Base-by-base conservation (phyloP, 2,888 invertebrate genomes). In the Thecophora atra region DNA sequence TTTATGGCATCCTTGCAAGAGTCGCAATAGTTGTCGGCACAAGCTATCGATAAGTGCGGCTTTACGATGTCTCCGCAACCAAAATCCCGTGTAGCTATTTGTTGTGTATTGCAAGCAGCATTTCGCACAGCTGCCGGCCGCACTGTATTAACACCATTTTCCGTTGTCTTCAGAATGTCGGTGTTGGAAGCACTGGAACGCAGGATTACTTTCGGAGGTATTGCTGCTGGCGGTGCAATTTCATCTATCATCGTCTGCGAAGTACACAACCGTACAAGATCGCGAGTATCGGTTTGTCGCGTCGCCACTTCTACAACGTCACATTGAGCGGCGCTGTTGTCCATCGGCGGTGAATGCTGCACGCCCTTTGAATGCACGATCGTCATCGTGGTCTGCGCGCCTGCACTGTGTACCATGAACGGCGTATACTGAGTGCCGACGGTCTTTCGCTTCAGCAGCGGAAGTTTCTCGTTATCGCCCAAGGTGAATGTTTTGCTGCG, bases 401-500 rank as follows among this genome's bases (percentile, higher is more conserved):
- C 81, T 0, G 80, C 75, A n/a, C 78, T 79, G 68, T 81, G 79
- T 0, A 80, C 79, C 3, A 72, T n/a, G 0, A 77, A 77, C 0
- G 73, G 73, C 1, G 77, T 77, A 7, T 80, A 83, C 73, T 85
- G 87, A 8, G 83, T 84, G 30, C 79, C 85, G 26, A 81, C 77
- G 0, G 82, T 79, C 76, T 85, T 86, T 2, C 79, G 80, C 64
- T 82, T 84, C 13, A 87, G 80, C 8, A 42, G 24, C 24, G 64
- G 47, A 21, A 88, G 79, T 76, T 87, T 88, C 66, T 88, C 88
- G 37, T 78, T 80, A 65, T 89, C 90, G 3, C 90, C 90, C 77
- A 90, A 86, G 79, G 90, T 89, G 78, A 91, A 91, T 0, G 90
- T 90, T 74, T 89, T 88, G 79, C 90, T 91, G 70, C 89, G 85